Evolutionary conservation across 2,113 vertebrate species (phyloP).

Genomic region (Stegastes partitus): DNA sequence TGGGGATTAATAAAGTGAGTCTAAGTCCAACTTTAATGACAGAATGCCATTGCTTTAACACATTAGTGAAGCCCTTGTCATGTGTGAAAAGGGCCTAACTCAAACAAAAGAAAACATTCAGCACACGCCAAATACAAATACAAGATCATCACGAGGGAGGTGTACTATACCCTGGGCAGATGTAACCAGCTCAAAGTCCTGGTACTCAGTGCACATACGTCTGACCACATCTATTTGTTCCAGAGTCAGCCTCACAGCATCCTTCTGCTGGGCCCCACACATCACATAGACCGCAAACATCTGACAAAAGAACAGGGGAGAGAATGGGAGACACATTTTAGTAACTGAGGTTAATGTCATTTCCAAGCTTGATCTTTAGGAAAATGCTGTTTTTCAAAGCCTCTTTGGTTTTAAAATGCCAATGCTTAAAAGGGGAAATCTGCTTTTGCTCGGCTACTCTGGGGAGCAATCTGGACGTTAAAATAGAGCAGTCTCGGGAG

Average conservation of each 20-base stretch:
- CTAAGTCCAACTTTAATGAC: too few species aligned
- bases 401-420: neutral
- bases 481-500: neutral
- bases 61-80: too few species aligned
- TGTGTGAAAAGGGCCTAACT: neutral
- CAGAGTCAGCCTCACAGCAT: constrained; percentile 91
- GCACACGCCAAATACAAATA: neutral
- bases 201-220: constrained; percentile 89
- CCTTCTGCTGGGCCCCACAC: constrained; percentile 91
- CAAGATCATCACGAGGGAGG: neutral
- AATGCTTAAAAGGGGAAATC: neutral
- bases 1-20: too few species aligned
- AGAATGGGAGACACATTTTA: neutral
- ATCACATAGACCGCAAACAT: constrained; percentile 91
- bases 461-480: neutral
- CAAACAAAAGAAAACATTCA: neutral
- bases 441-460: neutral
- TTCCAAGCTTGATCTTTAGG: neutral
- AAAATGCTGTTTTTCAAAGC: neutral
- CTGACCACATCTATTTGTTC: constrained; percentile 93
- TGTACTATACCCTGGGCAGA: constrained; percentile 86
- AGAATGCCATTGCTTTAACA: too few species aligned
- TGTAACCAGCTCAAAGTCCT: constrained; percentile 89
- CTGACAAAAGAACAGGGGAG: constrained; percentile 75
- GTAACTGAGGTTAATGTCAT: neutral